Conservation (phyloP, 2,113 vertebrate species). For the Nansenia antarctica region DNA sequence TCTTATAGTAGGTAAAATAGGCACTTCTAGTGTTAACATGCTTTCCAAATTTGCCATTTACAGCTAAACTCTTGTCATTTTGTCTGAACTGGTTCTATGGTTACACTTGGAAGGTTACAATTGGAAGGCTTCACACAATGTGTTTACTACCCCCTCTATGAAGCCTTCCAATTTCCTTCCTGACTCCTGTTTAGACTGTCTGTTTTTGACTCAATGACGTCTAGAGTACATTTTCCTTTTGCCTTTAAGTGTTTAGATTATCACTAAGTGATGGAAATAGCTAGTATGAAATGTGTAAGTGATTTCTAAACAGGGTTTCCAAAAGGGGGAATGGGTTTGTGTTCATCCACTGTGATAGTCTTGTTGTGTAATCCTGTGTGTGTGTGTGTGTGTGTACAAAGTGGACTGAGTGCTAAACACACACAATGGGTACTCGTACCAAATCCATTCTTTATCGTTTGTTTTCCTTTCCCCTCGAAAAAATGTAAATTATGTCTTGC, state of each 20-base stretch:
- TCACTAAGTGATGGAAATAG: conserved; percentile 47
- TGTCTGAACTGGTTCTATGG: background rate
- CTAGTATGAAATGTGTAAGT: conserved; percentile 43
- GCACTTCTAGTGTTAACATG: too few relatives aligned
- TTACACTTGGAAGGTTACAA: background rate
- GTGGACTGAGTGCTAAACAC: conserved; percentile 8
- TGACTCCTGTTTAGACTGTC: background rate
- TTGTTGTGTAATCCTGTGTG: background rate
- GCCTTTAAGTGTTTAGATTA: conserved; percentile 47
- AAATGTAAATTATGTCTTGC: conserved; percentile 51
- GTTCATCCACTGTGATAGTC: background rate
- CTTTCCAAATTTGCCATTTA: too few relatives aligned
- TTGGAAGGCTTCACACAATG: too few relatives aligned
- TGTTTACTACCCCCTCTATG: background rate
- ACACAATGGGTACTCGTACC: conserved; percentile 13
- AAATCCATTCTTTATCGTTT: conserved; percentile 38
- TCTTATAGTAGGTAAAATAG: too few relatives aligned
- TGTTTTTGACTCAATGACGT: background rate
- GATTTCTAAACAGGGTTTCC: conserved; percentile 46
- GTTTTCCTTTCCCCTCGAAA: conserved; percentile 33
- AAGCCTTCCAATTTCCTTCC: background rate
- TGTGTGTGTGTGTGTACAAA: conserved; percentile 18
- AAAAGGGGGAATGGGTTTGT: conserved; percentile 1
- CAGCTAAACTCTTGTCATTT: background rate
- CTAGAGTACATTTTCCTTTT: conserved; percentile 10